Evolutionary conservation across 1,140 invertebrate species (phyloP), one percentile per base, ranked within the genome.

Genomic region (Drosophila truncata): DNA sequence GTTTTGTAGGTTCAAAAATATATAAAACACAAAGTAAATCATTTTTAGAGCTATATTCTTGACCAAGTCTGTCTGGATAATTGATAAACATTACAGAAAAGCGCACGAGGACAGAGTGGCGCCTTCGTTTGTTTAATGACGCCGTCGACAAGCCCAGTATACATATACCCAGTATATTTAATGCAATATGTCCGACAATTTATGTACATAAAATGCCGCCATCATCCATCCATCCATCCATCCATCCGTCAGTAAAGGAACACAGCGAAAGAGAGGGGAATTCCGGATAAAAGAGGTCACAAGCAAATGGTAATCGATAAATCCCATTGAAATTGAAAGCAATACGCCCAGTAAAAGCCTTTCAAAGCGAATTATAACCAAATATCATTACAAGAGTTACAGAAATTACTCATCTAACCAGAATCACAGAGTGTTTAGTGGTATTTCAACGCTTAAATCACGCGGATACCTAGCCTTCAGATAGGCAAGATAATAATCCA

Each of bases 311-410:
- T 67, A 67, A 77, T 77, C 55, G 64, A 67, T 77, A 59, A 52
- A 77, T 20, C 41, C 25, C 10, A 66, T 58, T 58, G 61, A 76
- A 76, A 76, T 20, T 23, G 55, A 77, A 55, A 77, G 39, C 37
- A 44, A 74, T 49, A 77, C 74, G 74, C 74, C 74, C 74, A 49
- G 47, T 52, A 44, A 67, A 57, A 35, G 20, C n/a, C 20, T 35
- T 27, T 20, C 5, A 42, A 42, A 27, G 18, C 20, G n/a, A 44
- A 65, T 65, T 62, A 31, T 33, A 37, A 23, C 1, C 3, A 14
- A 52, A 20, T 3, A 57, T 29, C 18, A 64, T 23, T 35, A 0
- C 33, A 27, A 6, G 6, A 14, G 20, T 14, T 16, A 35, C 9
- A 47, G 10, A 44, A 47, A 47, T 35, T 14, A 35, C n/a, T 39